Conservation (phyloP, 2,888 invertebrate species). For the Unio delphinus region DNA sequence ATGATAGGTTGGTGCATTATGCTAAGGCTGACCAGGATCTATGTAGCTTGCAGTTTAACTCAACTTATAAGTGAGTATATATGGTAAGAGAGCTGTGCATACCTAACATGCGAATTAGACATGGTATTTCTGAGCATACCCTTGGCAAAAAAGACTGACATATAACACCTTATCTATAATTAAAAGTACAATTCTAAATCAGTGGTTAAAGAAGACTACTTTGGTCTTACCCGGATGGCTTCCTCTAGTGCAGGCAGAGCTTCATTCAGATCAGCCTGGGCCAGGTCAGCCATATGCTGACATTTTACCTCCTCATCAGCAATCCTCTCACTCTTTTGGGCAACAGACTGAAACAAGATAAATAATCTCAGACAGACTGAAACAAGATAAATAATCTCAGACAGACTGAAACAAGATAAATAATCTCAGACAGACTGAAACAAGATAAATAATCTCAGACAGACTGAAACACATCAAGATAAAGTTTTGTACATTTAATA, state of each 20-base stretch:
- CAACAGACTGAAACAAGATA: conserved; percentile 72
- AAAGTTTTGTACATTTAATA: too few species aligned
- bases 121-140: too few species aligned
- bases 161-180: background rate
- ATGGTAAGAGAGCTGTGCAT: too few species aligned
- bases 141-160: background rate
- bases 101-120: too few species aligned
- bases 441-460: too few species aligned
- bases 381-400: background rate
- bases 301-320: conserved; percentile 86
- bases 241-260: conserved; percentile 91
- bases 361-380: background rate
- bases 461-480: too few species aligned
- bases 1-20: too few species aligned
- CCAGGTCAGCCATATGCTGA: conserved; percentile 85
- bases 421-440: too few species aligned
- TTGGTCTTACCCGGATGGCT: conserved; percentile 77
- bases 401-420: background rate
- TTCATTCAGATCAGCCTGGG: conserved; percentile 85
- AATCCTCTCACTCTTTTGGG: conserved; percentile 82
- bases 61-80: too few species aligned
- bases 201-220: background rate
- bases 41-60: too few species aligned
- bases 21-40: too few species aligned
- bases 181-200: background rate